Evolutionary conservation across 1,140 invertebrate species (phyloP), one percentile per base, ranked within the genome.

Genomic region (Microplitis demolitor): DNA sequence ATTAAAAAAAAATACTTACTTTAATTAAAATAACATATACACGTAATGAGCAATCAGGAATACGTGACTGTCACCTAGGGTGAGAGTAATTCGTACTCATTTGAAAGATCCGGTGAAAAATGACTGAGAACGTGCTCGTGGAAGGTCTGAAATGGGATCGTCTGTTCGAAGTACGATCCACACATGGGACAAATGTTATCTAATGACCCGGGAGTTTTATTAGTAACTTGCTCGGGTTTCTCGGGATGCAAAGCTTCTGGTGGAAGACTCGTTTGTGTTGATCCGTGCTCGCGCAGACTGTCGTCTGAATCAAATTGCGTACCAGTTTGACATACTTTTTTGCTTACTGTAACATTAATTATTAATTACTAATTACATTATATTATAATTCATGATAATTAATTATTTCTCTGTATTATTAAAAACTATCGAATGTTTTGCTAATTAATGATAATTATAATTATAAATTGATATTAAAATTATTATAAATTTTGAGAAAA

Each of bases 101-200:
- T 31, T 14, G 74, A 56, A 6, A 79, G 62, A 74, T 86, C 82
- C 56, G 82, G 76, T 5, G 73, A 73, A 80, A 89, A 88, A 78
- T 89, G 88, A 73, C 74, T 84, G 16, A 88, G 75, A 53, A 89
- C 87, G 72, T 89, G 88, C 74, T 87, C 82, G 69, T 88, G 85
- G 70, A 88, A 88, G 39, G 80, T 79, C 37, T 78, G 71, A 78
- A 89, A 88, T 14, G 82, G 66, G 24, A 75, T 76, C 6, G 80
- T 74, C 58, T 79, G 80, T 35, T 68, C 79, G 71, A 84, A 88
- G 66, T 79, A 75, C 50, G 63, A 71, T 5, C 83, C 84, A 75
- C 88, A 89, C 14, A 89, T 72, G 0, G 88, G 88, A 70, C 88
- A 89, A 54, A 85, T 80, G n/a, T 60, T 66, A 4, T 76, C 74